phyloP scores from a whole-genome alignment of 2,888 invertebrate species.

The Vesta saturnalis region DNA sequence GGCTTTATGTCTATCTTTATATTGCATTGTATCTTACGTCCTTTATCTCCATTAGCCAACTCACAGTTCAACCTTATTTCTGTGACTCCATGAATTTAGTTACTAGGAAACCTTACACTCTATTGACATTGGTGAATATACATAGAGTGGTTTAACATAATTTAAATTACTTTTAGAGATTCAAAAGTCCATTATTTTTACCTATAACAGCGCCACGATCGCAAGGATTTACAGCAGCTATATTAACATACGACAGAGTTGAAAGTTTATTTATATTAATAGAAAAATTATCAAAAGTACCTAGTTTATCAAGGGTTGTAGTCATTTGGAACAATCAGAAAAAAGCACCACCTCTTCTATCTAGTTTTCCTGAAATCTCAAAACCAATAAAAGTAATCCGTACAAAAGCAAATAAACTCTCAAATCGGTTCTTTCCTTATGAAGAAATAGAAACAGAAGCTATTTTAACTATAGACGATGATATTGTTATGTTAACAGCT shows the following conservation, averaged over 20 bases:
- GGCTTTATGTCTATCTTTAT: too few species aligned
- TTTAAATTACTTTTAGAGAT: constrained; percentile 62
- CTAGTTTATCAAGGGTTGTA: constrained; percentile 90
- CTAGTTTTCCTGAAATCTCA: constrained; percentile 87
- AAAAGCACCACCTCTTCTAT: constrained; percentile 86
- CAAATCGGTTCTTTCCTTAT: constrained; percentile 96
- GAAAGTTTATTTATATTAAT: constrained; percentile 90
- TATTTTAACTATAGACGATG: constrained; percentile 94
- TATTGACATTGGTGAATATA: too few species aligned
- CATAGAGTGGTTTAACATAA: constrained; percentile 19
- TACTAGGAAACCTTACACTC: too few species aligned
- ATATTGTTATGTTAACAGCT: constrained; percentile 93
- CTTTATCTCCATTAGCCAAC: too few species aligned
- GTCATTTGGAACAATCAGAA: constrained; percentile 97
- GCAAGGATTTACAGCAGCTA: constrained; percentile 95
- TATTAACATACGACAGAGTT: constrained; percentile 92
- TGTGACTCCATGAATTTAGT: too few species aligned
- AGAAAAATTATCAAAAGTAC: constrained; percentile 84
- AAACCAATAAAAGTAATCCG: constrained; percentile 91
- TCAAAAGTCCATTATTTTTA: constrained; percentile 82
- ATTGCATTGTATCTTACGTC: too few species aligned
- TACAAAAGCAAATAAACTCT: constrained; percentile 90
- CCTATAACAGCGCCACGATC: constrained; percentile 86
- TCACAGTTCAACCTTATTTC: too few species aligned
- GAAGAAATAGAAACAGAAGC: constrained; percentile 97